These are phyloP conservation scores for Cheilosia vernalis DNA, from an alignment of 2,888 invertebrate genomes.

Conservation along the genomic window DNA sequence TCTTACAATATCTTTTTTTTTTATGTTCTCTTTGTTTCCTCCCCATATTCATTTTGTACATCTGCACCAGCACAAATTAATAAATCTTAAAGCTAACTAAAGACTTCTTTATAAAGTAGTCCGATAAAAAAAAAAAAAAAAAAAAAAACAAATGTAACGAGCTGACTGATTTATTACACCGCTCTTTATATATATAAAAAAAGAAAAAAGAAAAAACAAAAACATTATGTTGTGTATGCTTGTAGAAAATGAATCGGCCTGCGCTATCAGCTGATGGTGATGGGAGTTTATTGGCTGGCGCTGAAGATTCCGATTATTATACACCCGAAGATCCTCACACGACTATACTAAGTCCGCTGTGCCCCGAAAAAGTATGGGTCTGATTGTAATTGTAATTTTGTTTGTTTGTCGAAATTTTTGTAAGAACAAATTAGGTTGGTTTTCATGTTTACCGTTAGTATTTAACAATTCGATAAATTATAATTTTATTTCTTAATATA, in stretches of 20 bases:
- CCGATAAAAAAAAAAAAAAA: slow-evolving; percentile 46
- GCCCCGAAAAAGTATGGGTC: slow-evolving; percentile 80
- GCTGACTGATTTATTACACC: slow-evolving; percentile 45
- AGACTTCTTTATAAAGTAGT: slow-evolving; percentile 58
- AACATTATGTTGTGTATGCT: slow-evolving; percentile 72
- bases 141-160: slow-evolving; percentile 36
- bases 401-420: slow-evolving; percentile 33
- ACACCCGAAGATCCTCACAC: slow-evolving; percentile 90
- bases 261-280: slow-evolving; percentile 78
- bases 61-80: slow-evolving; percentile 71
- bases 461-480: neutral
- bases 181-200: slow-evolving; percentile 14
- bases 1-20: slow-evolving; percentile 56
- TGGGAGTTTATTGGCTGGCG: slow-evolving; percentile 80
- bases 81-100: slow-evolving; percentile 63
- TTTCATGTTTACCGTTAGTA: slow-evolving; percentile 7
- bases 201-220: slow-evolving; percentile 32
- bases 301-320: slow-evolving; percentile 91
- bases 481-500: slow-evolving; percentile 16
- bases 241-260: slow-evolving; percentile 77
- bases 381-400: slow-evolving; percentile 62
- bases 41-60: slow-evolving; percentile 59
- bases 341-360: slow-evolving; percentile 87
- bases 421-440: slow-evolving; percentile 35
- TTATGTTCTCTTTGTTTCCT: slow-evolving; percentile 56